A percentile compares a stretch with the other conserved stretches of the same genome.
These are phyloP conservation scores for Drosophila macrospina DNA, from an alignment of 2,888 invertebrate genomes.

Conservation along the genomic window DNA sequence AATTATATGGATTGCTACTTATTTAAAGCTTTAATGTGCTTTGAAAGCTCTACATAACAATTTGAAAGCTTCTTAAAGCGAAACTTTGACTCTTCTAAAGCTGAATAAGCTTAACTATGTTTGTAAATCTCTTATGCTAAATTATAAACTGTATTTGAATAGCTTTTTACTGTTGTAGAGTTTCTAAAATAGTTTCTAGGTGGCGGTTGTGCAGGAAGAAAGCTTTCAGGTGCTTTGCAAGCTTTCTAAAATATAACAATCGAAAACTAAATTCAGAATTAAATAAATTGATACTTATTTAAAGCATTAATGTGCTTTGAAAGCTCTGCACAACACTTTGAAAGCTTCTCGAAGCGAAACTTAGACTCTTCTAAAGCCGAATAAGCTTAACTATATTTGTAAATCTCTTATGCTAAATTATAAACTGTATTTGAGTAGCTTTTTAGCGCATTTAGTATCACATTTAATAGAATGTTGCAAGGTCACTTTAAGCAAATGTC, in stretches of 20 bases:
- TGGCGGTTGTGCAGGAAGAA: no score
- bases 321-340: neutral
- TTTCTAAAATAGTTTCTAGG: no score
- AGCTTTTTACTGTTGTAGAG: no score
- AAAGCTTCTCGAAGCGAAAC: neutral
- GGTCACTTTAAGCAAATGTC: constrained; percentile 24
- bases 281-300: no score
- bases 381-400: neutral
- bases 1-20: no score
- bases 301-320: neutral
- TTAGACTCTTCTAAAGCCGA: neutral
- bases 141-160: neutral
- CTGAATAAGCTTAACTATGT: neutral
- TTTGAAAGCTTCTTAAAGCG: neutral
- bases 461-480: constrained; percentile 13
- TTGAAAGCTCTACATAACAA: neutral
- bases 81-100: neutral
- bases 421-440: neutral
- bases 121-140: neutral
- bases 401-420: neutral
- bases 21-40: neutral
- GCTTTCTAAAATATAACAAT: no score
- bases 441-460: no score
- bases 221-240: no score
- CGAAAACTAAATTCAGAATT: no score